Evolutionary conservation across 2,113 vertebrate species (phyloP).

Genomic region (Amblyornis subalaris): DNA sequence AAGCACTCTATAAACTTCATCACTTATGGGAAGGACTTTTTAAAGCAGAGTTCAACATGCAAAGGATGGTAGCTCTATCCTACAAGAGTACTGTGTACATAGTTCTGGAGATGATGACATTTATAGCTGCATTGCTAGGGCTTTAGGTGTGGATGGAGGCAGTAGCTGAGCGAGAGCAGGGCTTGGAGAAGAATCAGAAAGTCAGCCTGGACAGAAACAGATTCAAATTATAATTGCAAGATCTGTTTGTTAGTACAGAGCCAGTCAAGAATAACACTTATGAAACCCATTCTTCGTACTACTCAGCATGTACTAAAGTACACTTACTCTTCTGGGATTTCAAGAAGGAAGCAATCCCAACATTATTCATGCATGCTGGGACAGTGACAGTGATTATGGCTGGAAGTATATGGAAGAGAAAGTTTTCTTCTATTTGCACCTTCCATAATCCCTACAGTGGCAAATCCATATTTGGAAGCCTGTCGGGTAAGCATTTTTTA

Average conservation of each 20-base stretch:
- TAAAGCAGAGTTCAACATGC: not conserved
- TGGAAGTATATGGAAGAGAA: not conserved
- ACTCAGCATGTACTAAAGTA: not conserved
- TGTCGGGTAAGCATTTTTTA: fast-evolving
- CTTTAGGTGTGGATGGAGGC: not conserved
- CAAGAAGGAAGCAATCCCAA: not conserved
- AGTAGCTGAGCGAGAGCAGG: not conserved
- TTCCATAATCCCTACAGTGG: not conserved
- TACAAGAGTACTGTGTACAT: not conserved
- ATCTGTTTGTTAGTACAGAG: not conserved
- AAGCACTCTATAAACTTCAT: not conserved
- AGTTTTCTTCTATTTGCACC: not conserved
- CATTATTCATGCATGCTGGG: fast-evolving
- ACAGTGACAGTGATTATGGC: not conserved
- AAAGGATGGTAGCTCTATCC: not conserved
- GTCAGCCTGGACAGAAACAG: not conserved
- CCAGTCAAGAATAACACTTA: not conserved
- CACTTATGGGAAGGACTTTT: not conserved
- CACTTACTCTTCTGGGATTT: not conserved
- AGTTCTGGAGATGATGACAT: not conserved
- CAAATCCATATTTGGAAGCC: not conserved
- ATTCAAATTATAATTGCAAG: not conserved
- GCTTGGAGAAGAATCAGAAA: not conserved
- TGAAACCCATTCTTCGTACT: not conserved
- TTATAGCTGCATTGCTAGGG: not conserved